Conservation (phyloP, 2,888 invertebrate genomes). For the Calliscelio sp. region DNA sequence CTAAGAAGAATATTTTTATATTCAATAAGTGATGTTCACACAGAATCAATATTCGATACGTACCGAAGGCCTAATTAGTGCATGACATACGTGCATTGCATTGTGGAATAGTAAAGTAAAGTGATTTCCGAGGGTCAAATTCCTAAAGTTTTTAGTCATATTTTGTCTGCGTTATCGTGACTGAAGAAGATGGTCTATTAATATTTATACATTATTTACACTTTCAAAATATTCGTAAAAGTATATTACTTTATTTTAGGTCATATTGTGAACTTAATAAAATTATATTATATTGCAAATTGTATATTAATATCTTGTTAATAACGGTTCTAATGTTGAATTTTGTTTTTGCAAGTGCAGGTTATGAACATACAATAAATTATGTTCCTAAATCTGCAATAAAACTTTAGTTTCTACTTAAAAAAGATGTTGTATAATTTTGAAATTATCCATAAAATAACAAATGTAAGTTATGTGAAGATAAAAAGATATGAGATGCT, state of each 20-base stretch:
- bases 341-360: no score
- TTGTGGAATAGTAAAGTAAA: conserved; percentile 2
- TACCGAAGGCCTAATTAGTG: conserved; percentile 31
- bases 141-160: no score
- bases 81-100: conserved; percentile 46
- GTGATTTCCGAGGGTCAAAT: conserved; percentile 27
- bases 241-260: no score
- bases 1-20: conserved; percentile 11
- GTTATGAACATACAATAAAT: background rate
- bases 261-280: no score
- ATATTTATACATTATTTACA: no score
- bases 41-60: conserved; percentile 51
- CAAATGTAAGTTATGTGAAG: conserved; percentile 4
- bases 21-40: conserved; percentile 20
- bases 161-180: no score
- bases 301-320: no score
- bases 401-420: background rate
- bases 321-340: no score
- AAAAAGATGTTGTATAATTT: conserved; percentile 10
- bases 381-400: background rate
- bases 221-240: no score
- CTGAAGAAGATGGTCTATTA: no score
- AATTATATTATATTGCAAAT: no score
- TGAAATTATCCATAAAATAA: conserved; percentile 16
- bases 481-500: conserved; percentile 9